These are phyloP conservation scores for Agrotis puta DNA, from an alignment of 2,888 invertebrate species.

Conservation along the genomic window DNA sequence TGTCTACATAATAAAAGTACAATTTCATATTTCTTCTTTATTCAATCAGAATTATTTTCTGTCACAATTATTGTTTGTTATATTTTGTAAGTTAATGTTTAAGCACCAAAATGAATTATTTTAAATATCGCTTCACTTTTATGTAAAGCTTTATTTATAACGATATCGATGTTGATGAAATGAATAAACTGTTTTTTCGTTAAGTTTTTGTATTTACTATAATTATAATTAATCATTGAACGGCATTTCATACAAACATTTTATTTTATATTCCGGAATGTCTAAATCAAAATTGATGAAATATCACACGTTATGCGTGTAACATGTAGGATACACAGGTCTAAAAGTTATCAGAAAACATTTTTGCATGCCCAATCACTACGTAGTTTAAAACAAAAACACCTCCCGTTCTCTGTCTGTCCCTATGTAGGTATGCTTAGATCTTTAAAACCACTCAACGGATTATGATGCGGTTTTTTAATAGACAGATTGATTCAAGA, in stretches of 20 bases:
- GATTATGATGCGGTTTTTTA: no score
- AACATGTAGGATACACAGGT: no score
- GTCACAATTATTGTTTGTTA: neutral
- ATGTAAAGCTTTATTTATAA: neutral
- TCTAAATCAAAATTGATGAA: no score
- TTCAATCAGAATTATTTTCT: neutral
- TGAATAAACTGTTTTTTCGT: conserved; percentile 9
- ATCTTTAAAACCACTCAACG: no score
- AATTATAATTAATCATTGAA: neutral
- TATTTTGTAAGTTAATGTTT: conserved; percentile 27
- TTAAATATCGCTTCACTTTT: conserved; percentile 4
- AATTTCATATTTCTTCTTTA: neutral
- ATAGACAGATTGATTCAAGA: no score
- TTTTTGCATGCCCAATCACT: no score
- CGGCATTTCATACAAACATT: no score
- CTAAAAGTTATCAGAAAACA: neutral
- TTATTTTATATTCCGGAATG: no score
- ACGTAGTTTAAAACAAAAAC: no score
- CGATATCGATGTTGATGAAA: neutral
- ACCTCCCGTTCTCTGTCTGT: no score
- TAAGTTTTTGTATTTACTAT: conserved; percentile 10
- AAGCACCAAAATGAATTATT: neutral
- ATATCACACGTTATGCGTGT: no score
- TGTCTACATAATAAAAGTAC: neutral
- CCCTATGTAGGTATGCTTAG: no score